Evolutionary conservation across 2,113 vertebrate genomes (phyloP), one percentile per base, ranked within the genome.

Genomic region (Bufo gargarizans): DNA sequence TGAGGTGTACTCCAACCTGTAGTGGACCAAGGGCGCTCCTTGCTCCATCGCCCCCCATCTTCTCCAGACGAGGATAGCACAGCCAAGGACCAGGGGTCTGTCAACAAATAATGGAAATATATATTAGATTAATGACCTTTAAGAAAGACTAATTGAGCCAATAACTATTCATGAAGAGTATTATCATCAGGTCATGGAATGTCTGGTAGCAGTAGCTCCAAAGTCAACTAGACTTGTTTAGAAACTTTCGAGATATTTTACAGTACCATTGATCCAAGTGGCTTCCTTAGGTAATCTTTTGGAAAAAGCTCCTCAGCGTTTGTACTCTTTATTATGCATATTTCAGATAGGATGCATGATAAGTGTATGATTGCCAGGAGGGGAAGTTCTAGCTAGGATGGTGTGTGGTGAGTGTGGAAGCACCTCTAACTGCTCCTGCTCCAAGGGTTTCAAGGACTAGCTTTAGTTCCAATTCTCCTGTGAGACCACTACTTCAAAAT

Each of bases 21-120:
- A 96, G 11, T 0, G 94, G 95, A 90, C 93, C 95, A 89, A 96
- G 90, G 65, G 92, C 79, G 0, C 67, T 91, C 2, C 91, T 94
- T 88, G 94, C 94, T 84, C 91, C 89, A 0, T 95, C 93, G 6
- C 90, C 91, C 88, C 93, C 93, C 95, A 96, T 96, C 91, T 90
- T 95, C 88, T 87, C 84, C 82, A 81, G 79, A 79, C 19, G 17
- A 82, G 89, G 90, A 33, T 91, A 89, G 85, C 80, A 82, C 87
- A 90, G 91, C 20, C 82, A 63, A 87, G 79, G 65, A 86, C 87
- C 74, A 86, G 45, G 79, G 53, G 2, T 13, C 0, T 2, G 67
- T 58, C 13, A 55, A 91, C 17, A 88, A 8, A 90, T 49, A 89
- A 90, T 56, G 20, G 49, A 77, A 90, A 77, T n/a, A 84, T n/a